phyloP scores from a whole-genome alignment of 2,888 invertebrate genomes.

The Tanytarsus gracilentus region DNA sequence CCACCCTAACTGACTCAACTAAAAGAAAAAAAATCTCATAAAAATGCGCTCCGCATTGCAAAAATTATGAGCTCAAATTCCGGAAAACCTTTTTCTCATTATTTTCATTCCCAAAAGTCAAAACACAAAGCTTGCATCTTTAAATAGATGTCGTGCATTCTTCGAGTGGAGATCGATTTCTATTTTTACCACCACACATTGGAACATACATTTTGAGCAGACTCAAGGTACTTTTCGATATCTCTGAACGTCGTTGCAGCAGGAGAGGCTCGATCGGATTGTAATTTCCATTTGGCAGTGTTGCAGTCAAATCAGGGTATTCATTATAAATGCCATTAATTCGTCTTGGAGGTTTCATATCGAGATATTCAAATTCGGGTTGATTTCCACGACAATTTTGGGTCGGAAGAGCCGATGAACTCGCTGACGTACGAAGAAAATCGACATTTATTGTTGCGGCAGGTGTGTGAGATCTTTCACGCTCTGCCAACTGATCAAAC shows the following conservation, averaged over 20 bases:
- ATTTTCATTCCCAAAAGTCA: too few species aligned
- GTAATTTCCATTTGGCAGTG: constrained; percentile 28
- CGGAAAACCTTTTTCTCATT: too few species aligned
- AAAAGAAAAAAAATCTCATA: too few species aligned
- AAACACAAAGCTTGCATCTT: too few species aligned
- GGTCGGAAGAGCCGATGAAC: constrained; percentile 31
- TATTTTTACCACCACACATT: constrained; percentile 21
- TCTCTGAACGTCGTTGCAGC: not conserved
- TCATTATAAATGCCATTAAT: constrained; percentile 9
- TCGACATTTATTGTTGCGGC: constrained; percentile 15
- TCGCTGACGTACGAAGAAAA: constrained; percentile 29
- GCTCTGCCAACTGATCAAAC: constrained; percentile 36
- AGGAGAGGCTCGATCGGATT: constrained; percentile 32
- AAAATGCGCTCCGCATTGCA: too few species aligned
- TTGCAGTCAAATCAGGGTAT: constrained; percentile 6
- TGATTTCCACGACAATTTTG: constrained; percentile 29
- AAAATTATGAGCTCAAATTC: too few species aligned
- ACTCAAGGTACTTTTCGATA: constrained; percentile 19
- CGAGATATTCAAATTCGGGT: constrained; percentile 15
- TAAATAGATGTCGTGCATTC: not conserved
- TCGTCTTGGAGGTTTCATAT: constrained; percentile 23
- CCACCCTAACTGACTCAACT: too few species aligned
- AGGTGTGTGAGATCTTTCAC: constrained; percentile 32
- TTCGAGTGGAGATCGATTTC: constrained; percentile 12
- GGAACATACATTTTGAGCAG: constrained; percentile 17